phyloP scores from a whole-genome alignment of 2,888 invertebrate species.

The Gymnoscelis rufifasciata region DNA sequence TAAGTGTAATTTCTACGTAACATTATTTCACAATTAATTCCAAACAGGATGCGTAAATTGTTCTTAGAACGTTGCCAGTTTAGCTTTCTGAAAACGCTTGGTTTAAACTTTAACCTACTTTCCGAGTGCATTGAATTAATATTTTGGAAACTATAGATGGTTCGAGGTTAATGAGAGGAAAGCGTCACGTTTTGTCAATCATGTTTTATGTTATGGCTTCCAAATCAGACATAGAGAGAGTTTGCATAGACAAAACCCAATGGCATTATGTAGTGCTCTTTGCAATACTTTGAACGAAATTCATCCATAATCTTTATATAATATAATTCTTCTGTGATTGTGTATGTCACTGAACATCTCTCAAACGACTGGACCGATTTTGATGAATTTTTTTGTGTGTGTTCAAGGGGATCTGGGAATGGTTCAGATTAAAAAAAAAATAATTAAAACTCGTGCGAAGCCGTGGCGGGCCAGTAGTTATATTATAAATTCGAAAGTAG shows the following conservation, averaged over 20 bases:
- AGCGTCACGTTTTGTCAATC: constrained; percentile 13
- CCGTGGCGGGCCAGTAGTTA: too few relatives aligned
- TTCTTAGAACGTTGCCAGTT: background rate
- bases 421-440: too few relatives aligned
- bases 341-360: too few relatives aligned
- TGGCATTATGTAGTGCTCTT: background rate
- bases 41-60: background rate
- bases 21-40: too few relatives aligned
- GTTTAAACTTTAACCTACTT: constrained; percentile 6
- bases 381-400: too few relatives aligned
- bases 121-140: constrained; percentile 6
- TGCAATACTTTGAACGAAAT: background rate
- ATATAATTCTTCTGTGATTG: too few relatives aligned
- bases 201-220: constrained; percentile 7
- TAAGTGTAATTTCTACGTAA: too few relatives aligned
- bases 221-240: constrained; percentile 6
- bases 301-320: too few relatives aligned
- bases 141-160: constrained; percentile 5
- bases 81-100: constrained; percentile 4
- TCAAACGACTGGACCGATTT: too few relatives aligned
- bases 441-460: too few relatives aligned
- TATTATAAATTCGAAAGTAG: too few relatives aligned
- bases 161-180: constrained; percentile 16
- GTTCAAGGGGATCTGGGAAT: too few relatives aligned
- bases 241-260: background rate